Evolutionary conservation across 1,140 invertebrate genomes (phyloP).

Genomic region (Leptinotarsa undecemlineata): DNA sequence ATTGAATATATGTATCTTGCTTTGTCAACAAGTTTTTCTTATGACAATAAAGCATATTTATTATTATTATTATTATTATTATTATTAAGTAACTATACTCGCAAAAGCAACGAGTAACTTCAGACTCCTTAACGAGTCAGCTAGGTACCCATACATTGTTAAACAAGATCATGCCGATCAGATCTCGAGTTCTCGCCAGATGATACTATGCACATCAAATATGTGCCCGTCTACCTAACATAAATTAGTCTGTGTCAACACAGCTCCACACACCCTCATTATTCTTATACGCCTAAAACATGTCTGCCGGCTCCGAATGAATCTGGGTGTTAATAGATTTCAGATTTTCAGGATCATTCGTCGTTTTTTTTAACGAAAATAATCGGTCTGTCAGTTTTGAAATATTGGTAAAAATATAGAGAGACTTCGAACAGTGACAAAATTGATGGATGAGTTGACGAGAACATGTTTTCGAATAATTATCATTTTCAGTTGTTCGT

Average conservation of each 20-base stretch:
- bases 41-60: too few species aligned
- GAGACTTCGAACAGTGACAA: neutral
- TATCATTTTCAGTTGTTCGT: neutral
- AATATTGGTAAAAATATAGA: neutral
- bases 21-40: too few species aligned
- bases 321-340: neutral
- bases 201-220: neutral
- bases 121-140: too few species aligned
- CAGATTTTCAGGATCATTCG: neutral
- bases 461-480: neutral
- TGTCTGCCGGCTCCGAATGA: neutral
- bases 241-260: conserved; percentile 4
- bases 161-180: too few species aligned
- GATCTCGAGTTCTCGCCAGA: neutral
- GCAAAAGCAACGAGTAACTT: too few species aligned
- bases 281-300: conserved; percentile 2
- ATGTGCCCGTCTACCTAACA: neutral
- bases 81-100: too few species aligned
- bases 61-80: too few species aligned
- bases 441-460: neutral
- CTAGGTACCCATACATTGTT: too few species aligned
- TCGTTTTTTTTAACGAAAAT: neutral
- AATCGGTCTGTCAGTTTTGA: conserved; percentile 2
- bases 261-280: conserved; percentile 1
- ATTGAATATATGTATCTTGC: too few species aligned